Evolutionary conservation across 2,797 vertebrate species (phyloP), one percentile per base, ranked within the genome.

Genomic region (Aplochiton taeniatus): DNA sequence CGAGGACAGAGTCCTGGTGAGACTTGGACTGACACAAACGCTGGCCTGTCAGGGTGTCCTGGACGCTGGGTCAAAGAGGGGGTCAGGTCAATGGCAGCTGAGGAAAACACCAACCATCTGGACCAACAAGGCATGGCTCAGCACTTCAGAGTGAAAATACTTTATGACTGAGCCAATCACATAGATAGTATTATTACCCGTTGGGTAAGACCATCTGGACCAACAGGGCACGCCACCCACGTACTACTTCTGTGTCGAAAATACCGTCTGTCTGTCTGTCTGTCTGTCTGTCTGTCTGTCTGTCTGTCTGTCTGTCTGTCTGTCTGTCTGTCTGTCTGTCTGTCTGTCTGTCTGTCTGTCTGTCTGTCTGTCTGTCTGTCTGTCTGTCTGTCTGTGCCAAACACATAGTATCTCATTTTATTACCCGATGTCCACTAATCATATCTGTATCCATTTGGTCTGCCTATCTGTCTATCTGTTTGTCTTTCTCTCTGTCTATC

Each of bases 11-110:
- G 87, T 96, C 92, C 4, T 97, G 95, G 90, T 99, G 97, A 74
- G 96, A 96, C 84, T 95, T 96, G 1, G 96, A 98, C 84, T 96
- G 96, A 90, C 97, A 99, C 72, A 98, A 94, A 82, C 94, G 94
- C 88, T 98, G 95, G 91, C 96, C 96, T 82, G 95, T 96, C 92
- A 98, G 93, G 96, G 97, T 97, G 85, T 97, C 94, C 92, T 94
- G 93, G 81, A 94, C 88, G 57, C 93, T 94, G 80, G 48, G 69
- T 82, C n/a, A 67, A 19, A 75, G 18, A 83, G 42, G 65, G 7
- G 31, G 12, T 72, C 67, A 78, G 9, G 77, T 47, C 61, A 76
- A 50, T 63, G 41, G 63, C 54, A 72, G 7, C n/a, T 65, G 51
- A 71, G 73, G 70, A 31, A 72, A 51, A 50, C 48, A 72, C 31